Percentiles rank a stretch among this genome's conserved stretches.
phyloP scores from a whole-genome alignment of 2,888 invertebrate genomes.

The Eucera pruinosa region DNA sequence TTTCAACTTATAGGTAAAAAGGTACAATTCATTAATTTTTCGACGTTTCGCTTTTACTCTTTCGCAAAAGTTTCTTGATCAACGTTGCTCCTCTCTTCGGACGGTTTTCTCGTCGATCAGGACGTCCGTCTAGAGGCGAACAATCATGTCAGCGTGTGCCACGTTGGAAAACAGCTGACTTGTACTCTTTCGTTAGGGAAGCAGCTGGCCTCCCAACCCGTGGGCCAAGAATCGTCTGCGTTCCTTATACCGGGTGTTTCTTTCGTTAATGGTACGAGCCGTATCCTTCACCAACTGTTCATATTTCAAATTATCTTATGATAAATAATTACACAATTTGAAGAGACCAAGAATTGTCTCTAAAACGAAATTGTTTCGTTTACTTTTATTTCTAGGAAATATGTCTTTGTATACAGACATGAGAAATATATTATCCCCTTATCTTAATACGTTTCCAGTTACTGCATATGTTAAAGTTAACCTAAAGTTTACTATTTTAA shows the following conservation, averaged over 20 bases:
- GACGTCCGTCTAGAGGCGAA: constrained; percentile 14
- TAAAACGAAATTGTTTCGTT: too few relatives aligned
- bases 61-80: constrained; percentile 16
- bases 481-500: too few relatives aligned
- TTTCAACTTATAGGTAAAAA: not conserved
- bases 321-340: not conserved
- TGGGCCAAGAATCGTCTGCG: constrained; percentile 72
- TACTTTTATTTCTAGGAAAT: not conserved
- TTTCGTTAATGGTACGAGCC: constrained; percentile 28
- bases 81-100: constrained; percentile 3
- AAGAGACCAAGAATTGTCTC: too few relatives aligned
- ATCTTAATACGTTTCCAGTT: too few relatives aligned
- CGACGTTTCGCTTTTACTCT: constrained; percentile 2
- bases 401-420: not conserved
- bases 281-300: constrained; percentile 4
- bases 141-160: constrained; percentile 57
- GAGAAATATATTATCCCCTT: too few relatives aligned
- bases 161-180: constrained; percentile 76
- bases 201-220: constrained; percentile 70
- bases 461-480: too few relatives aligned
- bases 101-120: constrained; percentile 41
- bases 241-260: constrained; percentile 73
- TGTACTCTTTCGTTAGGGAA: constrained; percentile 71
- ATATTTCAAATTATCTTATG: not conserved
- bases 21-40: constrained; percentile 13